phyloP scores from a whole-genome alignment of 2,113 vertebrate species.

The Dinomys branickii region DNA sequence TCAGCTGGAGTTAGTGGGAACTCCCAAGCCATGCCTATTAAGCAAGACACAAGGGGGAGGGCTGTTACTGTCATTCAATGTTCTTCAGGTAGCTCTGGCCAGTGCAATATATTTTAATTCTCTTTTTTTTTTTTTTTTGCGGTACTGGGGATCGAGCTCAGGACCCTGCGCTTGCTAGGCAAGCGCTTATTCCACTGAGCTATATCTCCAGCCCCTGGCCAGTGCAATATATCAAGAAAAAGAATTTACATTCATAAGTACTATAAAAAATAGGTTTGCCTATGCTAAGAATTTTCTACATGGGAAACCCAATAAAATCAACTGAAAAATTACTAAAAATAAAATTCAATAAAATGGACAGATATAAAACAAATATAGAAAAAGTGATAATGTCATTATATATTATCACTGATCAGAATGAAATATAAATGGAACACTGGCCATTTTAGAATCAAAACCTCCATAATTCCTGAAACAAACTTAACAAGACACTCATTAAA shows the following conservation, averaged over 20 bases:
- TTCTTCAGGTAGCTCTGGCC: neutral
- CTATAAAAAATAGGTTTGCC: neutral
- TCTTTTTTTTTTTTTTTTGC: too few relatives aligned
- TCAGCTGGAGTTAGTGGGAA: neutral
- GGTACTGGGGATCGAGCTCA: too few relatives aligned
- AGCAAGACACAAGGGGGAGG: neutral
- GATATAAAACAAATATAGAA: slow-evolving; percentile 6
- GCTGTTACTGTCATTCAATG: neutral
- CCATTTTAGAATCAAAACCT: slow-evolving; percentile 22
- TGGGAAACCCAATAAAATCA: neutral
- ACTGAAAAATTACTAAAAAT: neutral
- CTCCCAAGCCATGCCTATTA: neutral
- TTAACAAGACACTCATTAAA: neutral
- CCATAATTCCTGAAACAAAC: neutral
- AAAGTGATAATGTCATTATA: neutral
- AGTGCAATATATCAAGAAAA: slow-evolving; percentile 18
- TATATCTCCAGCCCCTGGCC: too few relatives aligned
- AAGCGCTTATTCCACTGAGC: too few relatives aligned
- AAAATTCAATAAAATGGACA: neutral
- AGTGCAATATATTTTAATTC: neutral
- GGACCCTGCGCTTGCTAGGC: too few relatives aligned
- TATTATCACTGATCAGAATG: neutral
- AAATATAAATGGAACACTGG: neutral
- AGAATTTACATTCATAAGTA: neutral
- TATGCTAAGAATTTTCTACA: neutral